phyloP scores from a whole-genome alignment of 2,888 invertebrate genomes.

The Nomada flava region DNA sequence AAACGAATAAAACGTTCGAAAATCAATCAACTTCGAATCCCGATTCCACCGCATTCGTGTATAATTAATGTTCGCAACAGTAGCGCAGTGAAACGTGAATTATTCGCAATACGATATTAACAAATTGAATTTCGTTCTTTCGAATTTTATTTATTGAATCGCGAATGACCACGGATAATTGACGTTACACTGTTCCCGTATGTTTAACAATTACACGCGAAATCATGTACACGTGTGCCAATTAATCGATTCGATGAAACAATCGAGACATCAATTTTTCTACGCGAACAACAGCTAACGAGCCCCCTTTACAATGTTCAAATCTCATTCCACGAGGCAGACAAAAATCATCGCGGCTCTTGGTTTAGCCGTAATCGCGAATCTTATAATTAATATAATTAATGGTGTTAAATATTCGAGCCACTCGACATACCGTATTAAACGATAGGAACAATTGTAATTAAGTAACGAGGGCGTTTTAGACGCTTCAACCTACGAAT shows the following conservation, averaged over 20 bases:
- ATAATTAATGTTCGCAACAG: not conserved
- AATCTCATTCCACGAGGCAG: too few relatives aligned
- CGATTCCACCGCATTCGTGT: too few relatives aligned
- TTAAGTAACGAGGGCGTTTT: conserved; percentile 57
- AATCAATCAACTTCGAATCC: not conserved
- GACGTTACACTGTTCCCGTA: not conserved
- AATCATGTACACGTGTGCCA: not conserved
- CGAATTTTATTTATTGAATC: not conserved
- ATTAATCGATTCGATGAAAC: conserved; percentile 15
- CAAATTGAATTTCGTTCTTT: not conserved
- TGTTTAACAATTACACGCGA: not conserved
- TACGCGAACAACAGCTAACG: conserved; percentile 10
- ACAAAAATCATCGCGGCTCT: too few relatives aligned
- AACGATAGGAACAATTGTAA: conserved; percentile 14
- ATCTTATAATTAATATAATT: conserved; percentile 20
- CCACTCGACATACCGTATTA: conserved; percentile 45
- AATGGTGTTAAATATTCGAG: conserved; percentile 38
- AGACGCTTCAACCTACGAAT: conserved; percentile 34
- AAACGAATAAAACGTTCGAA: not conserved
- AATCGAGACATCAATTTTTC: conserved; percentile 34
- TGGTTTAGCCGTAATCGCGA: conserved; percentile 6
- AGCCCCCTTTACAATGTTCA: too few relatives aligned
- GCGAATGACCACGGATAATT: not conserved
- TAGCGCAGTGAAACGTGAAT: not conserved
- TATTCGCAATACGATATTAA: too few relatives aligned